These are phyloP conservation scores for Hoplias malabaricus DNA, from an alignment of 2,113 vertebrate species.

Conservation along the genomic window DNA sequence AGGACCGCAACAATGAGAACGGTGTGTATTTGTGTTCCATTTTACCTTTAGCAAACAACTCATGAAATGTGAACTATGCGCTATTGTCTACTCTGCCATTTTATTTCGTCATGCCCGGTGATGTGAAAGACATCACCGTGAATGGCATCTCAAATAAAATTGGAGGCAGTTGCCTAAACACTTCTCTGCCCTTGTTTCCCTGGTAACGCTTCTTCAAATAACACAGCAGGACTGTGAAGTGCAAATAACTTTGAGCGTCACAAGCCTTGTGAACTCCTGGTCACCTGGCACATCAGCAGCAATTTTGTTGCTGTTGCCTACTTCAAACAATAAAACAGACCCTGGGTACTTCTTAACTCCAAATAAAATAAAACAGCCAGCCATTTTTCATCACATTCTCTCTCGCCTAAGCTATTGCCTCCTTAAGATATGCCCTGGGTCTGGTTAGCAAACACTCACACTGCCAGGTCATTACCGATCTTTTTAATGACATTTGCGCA, in stretches of 20 bases:
- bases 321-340: slow-evolving; percentile 50
- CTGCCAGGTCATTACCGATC: background rate
- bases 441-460: background rate
- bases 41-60: background rate
- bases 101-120: slow-evolving; percentile 11
- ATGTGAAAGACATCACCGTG: slow-evolving; percentile 48
- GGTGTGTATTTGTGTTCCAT: slow-evolving; percentile 72
- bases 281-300: slow-evolving; percentile 40
- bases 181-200: slow-evolving; percentile 62
- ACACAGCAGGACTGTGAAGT: slow-evolving; percentile 65
- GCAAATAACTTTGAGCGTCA: slow-evolving; percentile 69
- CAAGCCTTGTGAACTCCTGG: slow-evolving; percentile 56
- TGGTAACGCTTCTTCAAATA: slow-evolving; percentile 66
- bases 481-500: background rate
- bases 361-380: slow-evolving; percentile 38
- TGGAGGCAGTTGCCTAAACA: slow-evolving; percentile 47
- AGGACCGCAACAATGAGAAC: slow-evolving; percentile 98
- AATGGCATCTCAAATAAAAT: slow-evolving; percentile 61
- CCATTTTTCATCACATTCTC: slow-evolving; percentile 15
- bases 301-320: slow-evolving; percentile 34
- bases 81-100: slow-evolving; percentile 8
- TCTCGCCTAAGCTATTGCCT: slow-evolving; percentile 6
- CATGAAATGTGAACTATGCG: background rate
- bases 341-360: slow-evolving; percentile 24
- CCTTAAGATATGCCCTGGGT: background rate